Conservation (phyloP, 1,140 invertebrate species). For the Leguminivora glycinivorella region DNA sequence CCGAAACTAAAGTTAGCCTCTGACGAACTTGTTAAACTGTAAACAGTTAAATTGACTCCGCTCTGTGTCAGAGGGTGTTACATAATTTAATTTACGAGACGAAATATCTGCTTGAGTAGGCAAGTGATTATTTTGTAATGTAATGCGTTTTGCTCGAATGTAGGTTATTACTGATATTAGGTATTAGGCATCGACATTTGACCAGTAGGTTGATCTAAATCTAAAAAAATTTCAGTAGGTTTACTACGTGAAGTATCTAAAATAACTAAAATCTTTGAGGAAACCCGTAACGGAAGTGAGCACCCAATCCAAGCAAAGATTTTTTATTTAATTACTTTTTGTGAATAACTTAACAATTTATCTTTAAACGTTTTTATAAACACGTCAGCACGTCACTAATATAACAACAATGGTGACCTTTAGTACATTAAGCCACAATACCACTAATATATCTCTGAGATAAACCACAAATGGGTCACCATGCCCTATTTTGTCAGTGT, state of each 20-base stretch:
- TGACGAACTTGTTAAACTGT: not conserved
- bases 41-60: not conserved
- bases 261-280: too few species aligned
- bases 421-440: not conserved
- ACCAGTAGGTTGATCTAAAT: too few species aligned
- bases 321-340: too few species aligned
- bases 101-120: too few species aligned
- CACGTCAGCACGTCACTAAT: too few species aligned
- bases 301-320: too few species aligned
- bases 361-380: too few species aligned
- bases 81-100: not conserved
- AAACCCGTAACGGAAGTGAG: too few species aligned
- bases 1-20: constrained; percentile 8
- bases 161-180: not conserved
- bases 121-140: not conserved
- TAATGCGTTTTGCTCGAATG: not conserved
- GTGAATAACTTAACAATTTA: too few species aligned
- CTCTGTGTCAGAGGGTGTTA: not conserved
- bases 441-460: not conserved
- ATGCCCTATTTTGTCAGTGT: not conserved
- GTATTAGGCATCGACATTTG: not conserved
- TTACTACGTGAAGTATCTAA: too few species aligned
- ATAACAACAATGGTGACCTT: not conserved
- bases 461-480: not conserved
- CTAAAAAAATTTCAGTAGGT: too few species aligned